Percentiles rank a stretch among this genome's conserved stretches.
These are phyloP conservation scores for Diloba caeruleocephala DNA, from an alignment of 2,888 invertebrate genomes.

Conservation along the genomic window DNA sequence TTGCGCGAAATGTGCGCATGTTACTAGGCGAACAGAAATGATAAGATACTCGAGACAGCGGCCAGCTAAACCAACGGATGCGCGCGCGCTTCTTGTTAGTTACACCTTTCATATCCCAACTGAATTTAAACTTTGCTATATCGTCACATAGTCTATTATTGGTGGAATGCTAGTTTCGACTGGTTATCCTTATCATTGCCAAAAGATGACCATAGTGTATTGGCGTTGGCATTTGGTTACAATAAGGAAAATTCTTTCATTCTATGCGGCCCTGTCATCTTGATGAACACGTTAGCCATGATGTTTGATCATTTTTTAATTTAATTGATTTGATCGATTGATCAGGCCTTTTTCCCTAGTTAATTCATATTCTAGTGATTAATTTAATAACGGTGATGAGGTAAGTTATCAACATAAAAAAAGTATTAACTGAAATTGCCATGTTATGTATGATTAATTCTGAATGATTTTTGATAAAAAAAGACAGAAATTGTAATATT, in stretches of 20 bases:
- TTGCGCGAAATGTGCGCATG: slow-evolving; percentile 88
- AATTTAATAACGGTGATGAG: no score
- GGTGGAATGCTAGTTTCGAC: background rate
- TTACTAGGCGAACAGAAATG: slow-evolving; percentile 78
- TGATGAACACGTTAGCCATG: slow-evolving; percentile 82
- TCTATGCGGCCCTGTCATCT: slow-evolving; percentile 73
- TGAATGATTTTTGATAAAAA: no score
- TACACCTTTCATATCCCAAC: slow-evolving; percentile 4
- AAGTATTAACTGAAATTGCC: no score
- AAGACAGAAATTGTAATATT: no score
- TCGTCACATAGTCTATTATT: background rate
- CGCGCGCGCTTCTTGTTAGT: slow-evolving; percentile 46
- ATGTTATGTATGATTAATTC: no score
- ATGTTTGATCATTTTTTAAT: slow-evolving; percentile 74
- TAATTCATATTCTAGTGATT: no score
- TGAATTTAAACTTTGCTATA: slow-evolving; percentile 15
- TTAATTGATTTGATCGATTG: slow-evolving; percentile 32
- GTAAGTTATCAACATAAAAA: no score
- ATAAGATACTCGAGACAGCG: slow-evolving; percentile 35
- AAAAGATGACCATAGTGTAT: slow-evolving; percentile 16
- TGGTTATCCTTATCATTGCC: slow-evolving; percentile 21
- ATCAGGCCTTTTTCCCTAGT: slow-evolving; percentile 12
- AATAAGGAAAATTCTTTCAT: slow-evolving; percentile 55
- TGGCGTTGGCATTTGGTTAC: slow-evolving; percentile 6
- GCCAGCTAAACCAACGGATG: slow-evolving; percentile 28